phyloP scores from a whole-genome alignment of 2,797 vertebrate genomes.

The Ataeniobius toweri region DNA sequence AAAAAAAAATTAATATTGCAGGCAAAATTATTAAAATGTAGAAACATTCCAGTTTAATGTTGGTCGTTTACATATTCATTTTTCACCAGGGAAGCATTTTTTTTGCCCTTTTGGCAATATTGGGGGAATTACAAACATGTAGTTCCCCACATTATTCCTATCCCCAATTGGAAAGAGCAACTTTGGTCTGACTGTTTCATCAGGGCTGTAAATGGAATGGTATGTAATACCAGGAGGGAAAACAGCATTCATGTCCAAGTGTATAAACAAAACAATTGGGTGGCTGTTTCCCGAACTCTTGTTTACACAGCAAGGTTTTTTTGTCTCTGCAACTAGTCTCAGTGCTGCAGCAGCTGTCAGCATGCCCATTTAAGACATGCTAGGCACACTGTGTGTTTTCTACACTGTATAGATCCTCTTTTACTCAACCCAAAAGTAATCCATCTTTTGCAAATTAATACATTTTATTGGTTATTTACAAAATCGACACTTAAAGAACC shows the following conservation, averaged over 20 bases:
- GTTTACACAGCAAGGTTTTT: constrained; percentile 66
- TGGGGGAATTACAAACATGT: neutral
- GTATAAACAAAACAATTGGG: constrained; percentile 76
- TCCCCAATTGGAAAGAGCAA: constrained; percentile 68
- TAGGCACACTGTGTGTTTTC: constrained; percentile 1
- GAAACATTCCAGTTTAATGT: neutral
- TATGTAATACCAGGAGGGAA: constrained; percentile 79
- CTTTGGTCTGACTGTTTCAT: constrained; percentile 55
- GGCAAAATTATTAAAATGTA: neutral
- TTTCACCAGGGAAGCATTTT: constrained; percentile 9
- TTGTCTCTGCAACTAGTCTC: constrained; percentile 45
- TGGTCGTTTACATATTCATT: neutral
- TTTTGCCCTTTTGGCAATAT: constrained; percentile 19
- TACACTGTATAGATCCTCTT: neutral
- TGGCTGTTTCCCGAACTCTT: constrained; percentile 75
- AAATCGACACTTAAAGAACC: neutral
- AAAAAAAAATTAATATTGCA: neutral
- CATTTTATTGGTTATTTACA: neutral
- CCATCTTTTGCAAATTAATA: constrained; percentile 26
- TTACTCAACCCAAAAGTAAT: neutral
- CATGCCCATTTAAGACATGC: constrained; percentile 79
- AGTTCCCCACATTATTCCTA: constrained; percentile 56
- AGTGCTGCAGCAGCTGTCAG: constrained; percentile 23
- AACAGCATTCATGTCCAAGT: constrained; percentile 79
- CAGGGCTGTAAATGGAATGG: constrained; percentile 91